Evolutionary conservation across 2,888 invertebrate genomes (phyloP), one percentile per base, ranked within the genome.

Genomic region (Thymelicus lineola): DNA sequence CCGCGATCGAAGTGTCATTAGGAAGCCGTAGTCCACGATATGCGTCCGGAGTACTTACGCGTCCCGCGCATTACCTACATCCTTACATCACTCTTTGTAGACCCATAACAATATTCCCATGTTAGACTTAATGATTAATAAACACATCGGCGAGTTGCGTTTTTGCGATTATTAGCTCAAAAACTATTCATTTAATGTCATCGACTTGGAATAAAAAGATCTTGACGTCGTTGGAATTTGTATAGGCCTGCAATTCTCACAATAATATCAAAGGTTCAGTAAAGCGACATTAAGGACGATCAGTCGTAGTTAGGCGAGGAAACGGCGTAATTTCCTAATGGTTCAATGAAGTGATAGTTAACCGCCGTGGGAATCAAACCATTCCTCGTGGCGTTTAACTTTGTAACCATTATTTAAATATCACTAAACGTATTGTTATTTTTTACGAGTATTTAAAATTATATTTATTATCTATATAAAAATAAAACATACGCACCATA

Each of bases 1-100:
- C 57, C 84, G 84, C 86, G 89, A 90, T 91, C 92, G 91, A 89
- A 90, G 92, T 91, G 92, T 91, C 91, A 92, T 93, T 93, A 93
- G 93, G 93, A 93, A 93, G 92, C 90, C 90, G 89, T 90, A 90
- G 88, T 87, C 81, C 86, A 74, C 86, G 85, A 86, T 87, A 90
- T 86, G 88, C 86, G 88, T 90, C 88, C 86, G 85, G 82, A 90
- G 90, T 89, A 88, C 89, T 86, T 86, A 84, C 85, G 83, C 82
- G 80, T 83, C 84, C 82, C 82, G 84, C 84, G 63, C 63, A 63
- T 69, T 69, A 63, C 69, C 58, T 42, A 61, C 69, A 58, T 63
- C 66, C 58, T 70, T 59, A 59, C 63, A 63, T 50, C 69, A 46
- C 62, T 53, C 42, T 57, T 36, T 50, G 28, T 48, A 48, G 15